Base-by-base conservation (phyloP, 1,140 invertebrate genomes). In the Zaprionus kolodkinae region DNA sequence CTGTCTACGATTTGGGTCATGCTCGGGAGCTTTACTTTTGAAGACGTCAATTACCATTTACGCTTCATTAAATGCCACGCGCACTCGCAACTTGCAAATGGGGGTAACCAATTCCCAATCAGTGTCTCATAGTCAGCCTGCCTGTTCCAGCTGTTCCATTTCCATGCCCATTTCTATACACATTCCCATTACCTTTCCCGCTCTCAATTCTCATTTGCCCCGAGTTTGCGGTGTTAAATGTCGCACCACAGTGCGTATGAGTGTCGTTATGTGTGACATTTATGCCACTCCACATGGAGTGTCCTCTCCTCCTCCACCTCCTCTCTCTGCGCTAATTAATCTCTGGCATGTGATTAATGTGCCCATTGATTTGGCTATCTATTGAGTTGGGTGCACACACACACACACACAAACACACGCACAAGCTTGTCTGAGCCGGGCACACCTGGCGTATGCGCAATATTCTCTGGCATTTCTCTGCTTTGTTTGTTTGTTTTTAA, bases 1-100 rank as follows among this genome's bases (percentile, higher is more conserved):
- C 60, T 68, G 71, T 88, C 85, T 70, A 71, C 83, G 40, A 90
- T 89, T 88, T 90, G 88, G 85, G 85, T 88, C 85, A 88, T 64
- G 25, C 52, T 13, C 36, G 35, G 52, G 35, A 67, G 84, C 68
- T 80, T 67, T 72, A 65, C 71, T 50, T 90, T 86, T 21, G 21
- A 70, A 76, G 86, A 56, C 88, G 85, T 89, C 85, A 89, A 89
- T 89, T 89, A 90, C 78, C 86, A 84, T 89, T 89, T 90, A 89
- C 86, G 85, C 85, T 89, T 89, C 85, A 89, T 89, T 89, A 90
- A 83, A 81, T 81, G 69, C 75, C 78, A 70, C 65, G 71, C 78
- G 69, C 78, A 81, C 63, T 55, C 60, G 54, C 61, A 15, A 50
- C 54, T 52, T 62, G 62, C 57, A 78, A 69, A 63, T 61, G 75